Evolutionary conservation across 2,797 vertebrate genomes (phyloP), one percentile per base, ranked within the genome.

Genomic region (Poecilia velifera): DNA sequence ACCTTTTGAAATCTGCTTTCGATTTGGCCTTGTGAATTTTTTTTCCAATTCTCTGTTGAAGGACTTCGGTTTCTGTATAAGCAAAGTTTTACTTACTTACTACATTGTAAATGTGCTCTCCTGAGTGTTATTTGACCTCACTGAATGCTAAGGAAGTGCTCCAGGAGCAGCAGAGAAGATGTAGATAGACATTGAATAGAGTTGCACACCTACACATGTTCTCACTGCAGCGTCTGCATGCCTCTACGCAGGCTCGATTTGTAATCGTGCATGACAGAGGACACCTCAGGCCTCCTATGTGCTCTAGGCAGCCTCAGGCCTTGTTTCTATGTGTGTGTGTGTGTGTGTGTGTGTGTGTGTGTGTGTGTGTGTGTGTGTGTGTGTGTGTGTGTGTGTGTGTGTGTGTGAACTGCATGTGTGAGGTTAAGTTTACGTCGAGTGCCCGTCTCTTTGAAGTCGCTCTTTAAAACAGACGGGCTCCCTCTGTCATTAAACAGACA

Each of bases 231-330:
- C 84, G 73, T 81, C 62, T 74, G 76, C 66, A 34, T 71, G 75
- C 57, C 43, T 39, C 76, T 78, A 81, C 77, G 45, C 82, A 83
- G 76, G 57, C 78, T 78, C 47, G 79, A 87, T 90, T 92, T 93
- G 77, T 91, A 92, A 94, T 91, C 86, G 79, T 87, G 90, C 91
- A 89, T 87, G 89, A 87, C 90, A 91, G 90, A 82, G 89, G 89
- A 91, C 92, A 91, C 88, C 89, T 87, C 79, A 51, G 90, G 86
- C 87, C 87, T 89, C 72, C 78, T 89, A 62, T 73, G 39, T 66
- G 78, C 82, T 89, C 80, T 84, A 45, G 4, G 75, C 76, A 76
- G 86, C 88, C 83, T 51, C 41, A 1, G 87, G 91, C 83, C 74
- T 76, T 76, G 62, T 77, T 83, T 86, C 77, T 84, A 3, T 76